Conservation (phyloP, 1,140 invertebrate genomes). For the Cydia amplana region DNA sequence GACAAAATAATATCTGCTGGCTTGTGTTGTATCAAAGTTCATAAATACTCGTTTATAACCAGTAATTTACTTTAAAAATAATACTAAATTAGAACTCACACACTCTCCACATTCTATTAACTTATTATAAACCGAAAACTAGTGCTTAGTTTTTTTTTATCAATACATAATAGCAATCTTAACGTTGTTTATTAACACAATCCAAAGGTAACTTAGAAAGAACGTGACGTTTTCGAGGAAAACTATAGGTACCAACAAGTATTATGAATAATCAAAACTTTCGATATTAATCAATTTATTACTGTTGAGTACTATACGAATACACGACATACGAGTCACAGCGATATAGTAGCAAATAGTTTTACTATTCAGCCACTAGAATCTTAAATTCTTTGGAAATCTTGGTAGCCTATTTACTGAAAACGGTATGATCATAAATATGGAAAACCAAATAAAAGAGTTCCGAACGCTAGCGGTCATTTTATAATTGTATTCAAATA, state of each 20-base stretch:
- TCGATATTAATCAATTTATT: no score
- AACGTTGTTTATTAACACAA: not conserved
- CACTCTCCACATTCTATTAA: not conserved
- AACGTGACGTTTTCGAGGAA: not conserved
- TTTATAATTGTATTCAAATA: not conserved
- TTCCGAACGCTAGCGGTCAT: slow-evolving; percentile 1
- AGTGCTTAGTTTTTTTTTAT: not conserved
- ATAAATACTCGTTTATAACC: not conserved
- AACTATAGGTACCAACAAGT: not conserved
- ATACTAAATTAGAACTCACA: no score
- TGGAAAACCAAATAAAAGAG: not conserved
- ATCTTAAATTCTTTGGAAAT: no score
- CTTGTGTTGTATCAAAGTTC: not conserved
- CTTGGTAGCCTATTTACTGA: not conserved
- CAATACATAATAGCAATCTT: not conserved
- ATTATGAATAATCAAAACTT: no score
- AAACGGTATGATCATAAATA: not conserved
- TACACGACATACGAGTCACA: no score
- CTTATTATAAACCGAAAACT: not conserved
- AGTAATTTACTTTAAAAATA: no score
- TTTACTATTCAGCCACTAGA: no score
- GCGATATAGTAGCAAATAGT: no score
- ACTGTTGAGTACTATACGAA: no score
- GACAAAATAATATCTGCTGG: not conserved
- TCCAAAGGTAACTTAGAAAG: not conserved